phyloP scores from a whole-genome alignment of 2,113 vertebrate species.

The Bucco capensis region DNA sequence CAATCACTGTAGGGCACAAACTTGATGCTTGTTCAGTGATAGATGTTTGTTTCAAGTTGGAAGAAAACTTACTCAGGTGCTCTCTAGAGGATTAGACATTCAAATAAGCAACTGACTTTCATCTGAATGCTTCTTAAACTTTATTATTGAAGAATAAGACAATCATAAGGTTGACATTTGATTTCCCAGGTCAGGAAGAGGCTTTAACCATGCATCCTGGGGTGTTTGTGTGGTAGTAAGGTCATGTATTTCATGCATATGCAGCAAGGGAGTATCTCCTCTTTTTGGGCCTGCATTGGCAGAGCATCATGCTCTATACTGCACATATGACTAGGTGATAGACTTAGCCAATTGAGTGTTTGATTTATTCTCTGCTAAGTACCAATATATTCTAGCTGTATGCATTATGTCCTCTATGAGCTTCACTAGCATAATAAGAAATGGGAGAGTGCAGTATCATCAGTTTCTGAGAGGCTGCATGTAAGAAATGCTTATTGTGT shows the following conservation, averaged over 20 bases:
- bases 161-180: not conserved
- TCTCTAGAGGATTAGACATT: not conserved
- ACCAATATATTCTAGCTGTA: not conserved
- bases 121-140: not conserved
- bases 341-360: not conserved
- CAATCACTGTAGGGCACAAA: not conserved
- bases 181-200: not conserved
- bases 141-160: not conserved
- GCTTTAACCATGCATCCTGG: not conserved
- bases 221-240: not conserved
- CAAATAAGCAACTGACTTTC: not conserved
- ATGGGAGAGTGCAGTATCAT: not conserved
- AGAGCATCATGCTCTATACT: not conserved
- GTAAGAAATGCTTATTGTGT: not conserved
- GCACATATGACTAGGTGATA: rapidly evolving
- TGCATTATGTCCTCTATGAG: not conserved
- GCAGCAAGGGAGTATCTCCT: not conserved
- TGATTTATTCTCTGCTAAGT: not conserved
- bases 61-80: not conserved
- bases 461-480: not conserved
- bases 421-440: not conserved
- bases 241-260: not conserved
- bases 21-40: not conserved
- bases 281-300: not conserved
- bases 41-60: not conserved